These are phyloP conservation scores for Pristionchus exspectatus DNA, from an alignment of 2,888 invertebrate species.

Conservation along the genomic window DNA sequence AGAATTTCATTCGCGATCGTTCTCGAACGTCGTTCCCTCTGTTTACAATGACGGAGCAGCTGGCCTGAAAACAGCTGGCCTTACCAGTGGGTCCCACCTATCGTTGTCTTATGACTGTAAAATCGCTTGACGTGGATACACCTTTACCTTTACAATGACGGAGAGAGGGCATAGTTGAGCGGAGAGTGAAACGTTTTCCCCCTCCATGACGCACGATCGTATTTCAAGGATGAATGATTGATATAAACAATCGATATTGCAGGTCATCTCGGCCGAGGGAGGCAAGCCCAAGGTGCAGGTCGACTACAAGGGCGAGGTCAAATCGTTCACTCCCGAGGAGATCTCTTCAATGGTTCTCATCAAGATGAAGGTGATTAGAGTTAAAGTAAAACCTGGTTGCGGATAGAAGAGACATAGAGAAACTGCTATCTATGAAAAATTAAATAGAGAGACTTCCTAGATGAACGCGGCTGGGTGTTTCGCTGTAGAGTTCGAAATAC, in stretches of 20 bases:
- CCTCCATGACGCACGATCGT: neutral
- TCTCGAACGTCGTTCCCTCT: slow-evolving; percentile 68
- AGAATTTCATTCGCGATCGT: slow-evolving; percentile 80
- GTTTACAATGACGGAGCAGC: slow-evolving; percentile 14
- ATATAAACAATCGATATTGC: neutral
- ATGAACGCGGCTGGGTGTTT: too few relatives aligned
- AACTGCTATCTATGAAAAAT: too few relatives aligned
- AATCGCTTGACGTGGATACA: too few relatives aligned
- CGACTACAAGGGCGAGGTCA: slow-evolving; percentile 90
- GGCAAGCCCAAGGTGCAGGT: slow-evolving; percentile 84
- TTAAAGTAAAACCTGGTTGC: too few relatives aligned
- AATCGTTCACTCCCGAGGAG: slow-evolving; percentile 82
- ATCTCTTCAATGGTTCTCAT: slow-evolving; percentile 77
- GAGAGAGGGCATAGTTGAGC: neutral
- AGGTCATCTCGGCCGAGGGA: slow-evolving; percentile 74
- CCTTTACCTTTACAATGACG: too few relatives aligned
- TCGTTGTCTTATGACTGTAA: too few relatives aligned
- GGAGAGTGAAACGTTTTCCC: neutral
- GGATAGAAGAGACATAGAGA: too few relatives aligned
- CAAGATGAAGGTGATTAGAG: slow-evolving; percentile 69
- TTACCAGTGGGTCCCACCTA: too few relatives aligned
- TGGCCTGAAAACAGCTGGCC: too few relatives aligned
- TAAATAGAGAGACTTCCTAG: too few relatives aligned
- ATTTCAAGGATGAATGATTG: neutral
- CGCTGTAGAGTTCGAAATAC: too few relatives aligned